A percentile compares a stretch with the other conserved stretches of the same genome.
Conservation (phyloP, 2,797 vertebrate genomes). For the Hirundo rustica region DNA sequence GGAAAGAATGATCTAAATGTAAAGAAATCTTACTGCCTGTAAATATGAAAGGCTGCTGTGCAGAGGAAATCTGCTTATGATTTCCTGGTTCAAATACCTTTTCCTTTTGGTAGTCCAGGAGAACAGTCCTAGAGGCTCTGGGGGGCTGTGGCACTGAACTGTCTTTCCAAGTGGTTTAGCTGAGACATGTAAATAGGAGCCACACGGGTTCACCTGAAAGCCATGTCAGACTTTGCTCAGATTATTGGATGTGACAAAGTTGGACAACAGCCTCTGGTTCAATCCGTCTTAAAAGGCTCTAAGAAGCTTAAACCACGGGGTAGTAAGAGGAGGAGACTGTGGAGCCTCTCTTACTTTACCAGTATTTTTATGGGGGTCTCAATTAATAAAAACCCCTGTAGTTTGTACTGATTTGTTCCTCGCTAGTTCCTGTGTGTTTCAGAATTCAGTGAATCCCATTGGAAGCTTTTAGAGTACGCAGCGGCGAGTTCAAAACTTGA, state of each 20-base stretch:
- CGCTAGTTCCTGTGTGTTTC: fast-evolving
- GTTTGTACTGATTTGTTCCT: background rate
- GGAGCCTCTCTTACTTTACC: background rate
- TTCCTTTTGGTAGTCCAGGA: background rate
- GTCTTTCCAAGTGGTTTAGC: conserved; percentile 9
- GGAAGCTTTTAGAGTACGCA: background rate
- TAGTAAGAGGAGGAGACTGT: conserved; percentile 43
- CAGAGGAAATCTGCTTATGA: background rate
- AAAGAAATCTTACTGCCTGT: background rate
- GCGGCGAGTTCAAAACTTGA: fast-evolving
- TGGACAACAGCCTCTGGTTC: conserved; percentile 61
- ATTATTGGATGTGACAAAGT: conserved; percentile 67
- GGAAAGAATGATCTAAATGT: background rate
- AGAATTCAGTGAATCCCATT: background rate
- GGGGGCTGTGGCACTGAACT: background rate
- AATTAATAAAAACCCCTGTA: background rate
- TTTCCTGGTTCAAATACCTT: background rate
- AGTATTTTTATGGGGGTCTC: background rate
- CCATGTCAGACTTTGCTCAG: conserved; percentile 38
- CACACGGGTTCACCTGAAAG: conserved; percentile 67
- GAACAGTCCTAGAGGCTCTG: background rate
- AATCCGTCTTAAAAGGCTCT: conserved; percentile 59
- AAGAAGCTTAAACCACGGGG: conserved; percentile 57
- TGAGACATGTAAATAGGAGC: conserved; percentile 34
- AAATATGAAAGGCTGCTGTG: background rate